Conservation (phyloP, 2,797 vertebrate species). For the Myotis myotis region DNA sequence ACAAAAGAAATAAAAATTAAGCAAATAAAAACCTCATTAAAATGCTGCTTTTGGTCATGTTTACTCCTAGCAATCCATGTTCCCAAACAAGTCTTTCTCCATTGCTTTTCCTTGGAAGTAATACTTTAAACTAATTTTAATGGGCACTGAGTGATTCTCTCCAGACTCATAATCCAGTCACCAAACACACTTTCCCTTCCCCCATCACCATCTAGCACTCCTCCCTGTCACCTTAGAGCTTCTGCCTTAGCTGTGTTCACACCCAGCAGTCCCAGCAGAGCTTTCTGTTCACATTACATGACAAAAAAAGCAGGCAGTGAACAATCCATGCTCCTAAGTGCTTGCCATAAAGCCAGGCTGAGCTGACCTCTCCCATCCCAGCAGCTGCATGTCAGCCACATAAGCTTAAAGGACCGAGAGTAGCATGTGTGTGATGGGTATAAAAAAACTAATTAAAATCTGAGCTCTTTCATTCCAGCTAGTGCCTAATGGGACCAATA, state of each 20-base stretch:
- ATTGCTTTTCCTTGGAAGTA: not conserved
- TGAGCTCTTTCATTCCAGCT: slow-evolving; percentile 70
- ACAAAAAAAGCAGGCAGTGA: slow-evolving; percentile 69
- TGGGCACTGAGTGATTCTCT: slow-evolving; percentile 43
- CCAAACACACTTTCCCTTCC: slow-evolving; percentile 60
- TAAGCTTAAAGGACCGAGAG: slow-evolving; percentile 13
- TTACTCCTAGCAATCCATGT: slow-evolving; percentile 42
- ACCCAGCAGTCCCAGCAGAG: slow-evolving; percentile 64
- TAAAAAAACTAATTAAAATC: slow-evolving; percentile 80
- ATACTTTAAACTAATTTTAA: slow-evolving; percentile 36
- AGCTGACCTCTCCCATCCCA: slow-evolving; percentile 30
- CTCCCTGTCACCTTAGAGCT: slow-evolving; percentile 82
- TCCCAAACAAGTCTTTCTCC: slow-evolving; percentile 48
- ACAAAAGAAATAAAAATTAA: slow-evolving; percentile 71
- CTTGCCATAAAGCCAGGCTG: slow-evolving; percentile 55
- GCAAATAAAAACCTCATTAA: slow-evolving; percentile 55
- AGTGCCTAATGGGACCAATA: slow-evolving; percentile 75
- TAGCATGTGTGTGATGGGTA: slow-evolving; percentile 52
- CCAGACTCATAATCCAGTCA: slow-evolving; percentile 33
- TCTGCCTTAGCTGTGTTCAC: slow-evolving; percentile 63
- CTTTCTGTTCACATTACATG: slow-evolving; percentile 57
- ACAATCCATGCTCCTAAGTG: slow-evolving; percentile 56
- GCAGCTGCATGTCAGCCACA: slow-evolving; percentile 27
- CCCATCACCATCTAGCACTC: slow-evolving; percentile 53
- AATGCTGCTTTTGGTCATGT: slow-evolving; percentile 30